These are phyloP conservation scores for Tragelaphus strepsiceros DNA, from an alignment of 2,113 vertebrate species.

Conservation along the genomic window DNA sequence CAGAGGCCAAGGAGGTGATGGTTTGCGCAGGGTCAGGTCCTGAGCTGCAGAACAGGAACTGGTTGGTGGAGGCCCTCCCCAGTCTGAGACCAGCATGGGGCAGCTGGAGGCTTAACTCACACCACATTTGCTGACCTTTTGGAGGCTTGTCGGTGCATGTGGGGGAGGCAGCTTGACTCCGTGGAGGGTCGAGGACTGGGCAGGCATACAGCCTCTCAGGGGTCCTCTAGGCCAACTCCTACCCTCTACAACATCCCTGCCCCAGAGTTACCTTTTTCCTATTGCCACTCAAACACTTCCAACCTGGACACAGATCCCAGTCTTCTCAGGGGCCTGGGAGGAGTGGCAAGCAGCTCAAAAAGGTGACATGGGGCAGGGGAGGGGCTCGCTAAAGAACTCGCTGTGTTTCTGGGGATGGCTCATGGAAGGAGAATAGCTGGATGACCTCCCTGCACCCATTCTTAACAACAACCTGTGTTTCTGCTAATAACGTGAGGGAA, in stretches of 20 bases:
- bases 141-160: neutral
- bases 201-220: neutral
- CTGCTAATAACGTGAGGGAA: neutral
- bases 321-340: neutral
- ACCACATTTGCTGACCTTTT: too few relatives aligned
- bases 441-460: neutral
- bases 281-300: neutral
- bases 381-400: neutral
- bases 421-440: neutral
- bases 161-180: neutral
- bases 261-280: neutral
- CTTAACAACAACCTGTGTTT: neutral
- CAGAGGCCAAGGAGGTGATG: neutral
- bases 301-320: neutral
- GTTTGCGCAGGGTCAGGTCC: neutral
- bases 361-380: rapidly evolving
- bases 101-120: neutral
- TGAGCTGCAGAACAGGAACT: neutral
- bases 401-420: neutral
- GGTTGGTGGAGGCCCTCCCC: neutral
- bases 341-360: neutral
- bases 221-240: neutral
- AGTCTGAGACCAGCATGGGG: neutral
- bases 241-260: neutral
- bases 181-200: neutral